Percentiles rank a stretch among this genome's conserved stretches.
Conservation (phyloP, 35 echinoderm and acorn worm species). For the Heliocidaris erythrogramma region DNA sequence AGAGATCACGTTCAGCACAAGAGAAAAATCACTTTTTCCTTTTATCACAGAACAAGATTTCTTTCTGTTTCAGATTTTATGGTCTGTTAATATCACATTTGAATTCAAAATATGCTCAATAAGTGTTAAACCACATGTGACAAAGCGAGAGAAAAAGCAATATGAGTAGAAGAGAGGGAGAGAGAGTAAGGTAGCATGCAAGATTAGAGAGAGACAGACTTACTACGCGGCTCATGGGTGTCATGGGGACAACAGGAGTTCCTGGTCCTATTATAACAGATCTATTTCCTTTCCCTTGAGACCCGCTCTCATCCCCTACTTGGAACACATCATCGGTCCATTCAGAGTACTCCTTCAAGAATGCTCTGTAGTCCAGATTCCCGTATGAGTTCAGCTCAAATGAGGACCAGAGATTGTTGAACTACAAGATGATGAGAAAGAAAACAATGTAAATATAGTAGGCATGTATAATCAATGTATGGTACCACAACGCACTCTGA, state of each 20-base stretch:
- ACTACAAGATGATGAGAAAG: constrained; percentile 18
- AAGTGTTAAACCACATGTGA: too few relatives aligned
- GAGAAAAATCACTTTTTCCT: too few relatives aligned
- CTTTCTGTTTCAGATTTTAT: too few relatives aligned
- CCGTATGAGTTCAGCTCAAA: constrained; percentile 85
- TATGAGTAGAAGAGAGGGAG: too few relatives aligned
- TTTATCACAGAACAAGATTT: too few relatives aligned
- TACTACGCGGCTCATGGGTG: constrained; percentile 54
- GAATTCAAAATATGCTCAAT: too few relatives aligned
- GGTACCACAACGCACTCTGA: too few relatives aligned
- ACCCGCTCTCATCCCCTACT: background rate
- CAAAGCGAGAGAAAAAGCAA: too few relatives aligned
- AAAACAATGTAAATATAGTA: background rate
- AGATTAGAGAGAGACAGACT: background rate
- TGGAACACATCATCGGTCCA: constrained; percentile 26
- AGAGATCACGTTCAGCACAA: too few relatives aligned
- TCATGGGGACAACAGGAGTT: background rate
- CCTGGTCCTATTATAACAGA: constrained; percentile 8
- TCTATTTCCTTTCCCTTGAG: constrained; percentile 35
- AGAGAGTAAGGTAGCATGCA: too few relatives aligned
- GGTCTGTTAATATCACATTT: too few relatives aligned
- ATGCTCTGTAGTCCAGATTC: constrained; percentile 77
- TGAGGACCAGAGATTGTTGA: constrained; percentile 80
- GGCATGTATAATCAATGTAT: background rate
- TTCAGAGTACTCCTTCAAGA: constrained; percentile 69